phyloP scores from a whole-genome alignment of 2,888 invertebrate species.

The Theretra japonica region DNA sequence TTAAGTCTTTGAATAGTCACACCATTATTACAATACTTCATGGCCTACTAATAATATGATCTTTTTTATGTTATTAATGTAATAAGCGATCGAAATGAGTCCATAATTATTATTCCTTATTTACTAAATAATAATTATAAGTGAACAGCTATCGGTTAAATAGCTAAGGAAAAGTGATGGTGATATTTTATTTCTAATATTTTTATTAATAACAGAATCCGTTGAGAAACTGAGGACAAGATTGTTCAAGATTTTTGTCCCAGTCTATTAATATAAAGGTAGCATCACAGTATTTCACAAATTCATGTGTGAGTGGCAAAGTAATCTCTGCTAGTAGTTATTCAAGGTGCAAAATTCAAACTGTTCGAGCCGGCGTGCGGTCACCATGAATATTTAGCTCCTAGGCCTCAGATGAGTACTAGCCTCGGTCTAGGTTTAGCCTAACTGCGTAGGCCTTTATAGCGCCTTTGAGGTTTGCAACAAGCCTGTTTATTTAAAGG shows the following conservation, averaged over 20 bases:
- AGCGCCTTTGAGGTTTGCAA: neutral
- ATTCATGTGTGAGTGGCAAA: neutral
- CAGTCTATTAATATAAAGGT: neutral
- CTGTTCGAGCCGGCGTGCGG: slow-evolving; percentile 4
- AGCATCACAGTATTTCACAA: neutral
- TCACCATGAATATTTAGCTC: slow-evolving; percentile 25
- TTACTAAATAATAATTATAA: too few relatives aligned
- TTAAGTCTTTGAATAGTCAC: too few relatives aligned
- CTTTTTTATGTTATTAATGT: too few relatives aligned
- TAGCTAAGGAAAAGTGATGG: too few relatives aligned
- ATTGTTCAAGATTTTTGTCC: neutral
- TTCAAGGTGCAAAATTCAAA: slow-evolving; percentile 15
- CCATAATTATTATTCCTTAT: too few relatives aligned
- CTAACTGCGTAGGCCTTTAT: slow-evolving; percentile 10
- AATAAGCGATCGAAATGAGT: too few relatives aligned
- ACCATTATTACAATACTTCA: too few relatives aligned
- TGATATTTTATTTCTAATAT: too few relatives aligned
- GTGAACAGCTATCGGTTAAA: too few relatives aligned
- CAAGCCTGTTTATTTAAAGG: neutral
- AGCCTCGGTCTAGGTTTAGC: neutral
- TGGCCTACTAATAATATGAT: too few relatives aligned
- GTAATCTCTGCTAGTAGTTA: neutral
- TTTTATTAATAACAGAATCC: too few relatives aligned
- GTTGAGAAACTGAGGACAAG: neutral
- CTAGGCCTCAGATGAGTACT: neutral